Evolutionary conservation across 2,113 vertebrate species (phyloP).

Genomic region (Aramus guarauna): DNA sequence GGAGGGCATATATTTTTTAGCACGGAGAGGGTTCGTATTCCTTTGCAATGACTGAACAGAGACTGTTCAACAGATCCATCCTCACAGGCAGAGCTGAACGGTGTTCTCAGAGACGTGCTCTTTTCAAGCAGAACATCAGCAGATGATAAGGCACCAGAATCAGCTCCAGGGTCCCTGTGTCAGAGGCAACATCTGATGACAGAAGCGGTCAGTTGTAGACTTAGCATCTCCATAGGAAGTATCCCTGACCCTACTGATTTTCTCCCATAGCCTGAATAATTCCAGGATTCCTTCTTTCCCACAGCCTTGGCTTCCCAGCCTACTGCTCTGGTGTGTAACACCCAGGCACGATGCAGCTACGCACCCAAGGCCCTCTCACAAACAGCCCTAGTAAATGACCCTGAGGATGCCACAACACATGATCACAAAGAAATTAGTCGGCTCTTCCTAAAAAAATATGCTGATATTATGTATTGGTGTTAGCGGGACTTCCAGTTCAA

Average conservation of each 20-base stretch:
- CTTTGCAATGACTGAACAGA: not conserved
- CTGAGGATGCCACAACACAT: not conserved
- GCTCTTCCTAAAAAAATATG: not conserved
- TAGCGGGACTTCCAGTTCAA: not conserved
- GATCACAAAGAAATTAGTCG: not conserved
- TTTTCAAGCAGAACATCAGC: not conserved
- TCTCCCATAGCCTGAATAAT: not conserved
- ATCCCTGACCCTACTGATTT: not conserved
- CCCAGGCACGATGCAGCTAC: not conserved
- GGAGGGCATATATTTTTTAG: not conserved
- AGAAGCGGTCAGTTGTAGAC: not conserved
- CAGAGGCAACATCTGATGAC: not conserved
- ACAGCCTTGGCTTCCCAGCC: not conserved
- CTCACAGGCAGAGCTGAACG: not conserved
- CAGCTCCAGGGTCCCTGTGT: not conserved
- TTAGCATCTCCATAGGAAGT: not conserved
- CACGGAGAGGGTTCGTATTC: not conserved
- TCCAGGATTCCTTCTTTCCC: not conserved
- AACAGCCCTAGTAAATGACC: not conserved
- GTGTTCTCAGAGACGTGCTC: not conserved
- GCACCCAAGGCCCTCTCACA: not conserved
- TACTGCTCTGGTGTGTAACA: not conserved
- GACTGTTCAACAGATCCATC: not conserved
- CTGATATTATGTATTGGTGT: not conserved
- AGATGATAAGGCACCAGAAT: not conserved